These are phyloP conservation scores for Charadrius vociferus DNA, from an alignment of 2,113 vertebrate genomes.

Conservation along the genomic window DNA sequence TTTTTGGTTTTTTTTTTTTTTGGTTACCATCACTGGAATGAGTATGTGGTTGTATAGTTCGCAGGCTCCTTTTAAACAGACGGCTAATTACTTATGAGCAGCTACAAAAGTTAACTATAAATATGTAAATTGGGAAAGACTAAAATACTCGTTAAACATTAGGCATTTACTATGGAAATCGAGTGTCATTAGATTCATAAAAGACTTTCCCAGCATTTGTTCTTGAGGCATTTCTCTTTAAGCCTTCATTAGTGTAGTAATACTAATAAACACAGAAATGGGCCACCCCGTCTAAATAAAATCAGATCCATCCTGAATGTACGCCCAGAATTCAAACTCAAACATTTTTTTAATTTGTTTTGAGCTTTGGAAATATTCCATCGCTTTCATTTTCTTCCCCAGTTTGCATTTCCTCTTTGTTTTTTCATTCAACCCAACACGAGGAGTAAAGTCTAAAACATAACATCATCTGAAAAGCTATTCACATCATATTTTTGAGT, in stretches of 20 bases:
- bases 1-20: background rate
- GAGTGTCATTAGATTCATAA: conserved; percentile 57
- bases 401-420: background rate
- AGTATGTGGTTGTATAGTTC: conserved; percentile 25
- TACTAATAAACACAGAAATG: background rate
- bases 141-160: conserved; percentile 63
- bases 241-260: conserved; percentile 9
- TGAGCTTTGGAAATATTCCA: background rate
- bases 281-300: background rate
- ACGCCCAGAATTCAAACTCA: conserved; percentile 3
- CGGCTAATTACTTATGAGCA: conserved; percentile 41
- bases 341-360: background rate
- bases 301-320: background rate
- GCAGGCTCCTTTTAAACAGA: conserved; percentile 41
- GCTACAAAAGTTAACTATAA: conserved; percentile 67
- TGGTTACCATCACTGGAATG: background rate
- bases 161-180: conserved; percentile 70
- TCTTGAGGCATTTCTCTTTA: background rate
- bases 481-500: background rate
- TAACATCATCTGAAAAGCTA: background rate
- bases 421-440: background rate
- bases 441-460: background rate
- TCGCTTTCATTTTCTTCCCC: background rate
- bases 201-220: conserved; percentile 36
- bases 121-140: conserved; percentile 62